Evolutionary conservation across 1,140 invertebrate genomes (phyloP).

Genomic region (Trichogramma pretiosum): DNA sequence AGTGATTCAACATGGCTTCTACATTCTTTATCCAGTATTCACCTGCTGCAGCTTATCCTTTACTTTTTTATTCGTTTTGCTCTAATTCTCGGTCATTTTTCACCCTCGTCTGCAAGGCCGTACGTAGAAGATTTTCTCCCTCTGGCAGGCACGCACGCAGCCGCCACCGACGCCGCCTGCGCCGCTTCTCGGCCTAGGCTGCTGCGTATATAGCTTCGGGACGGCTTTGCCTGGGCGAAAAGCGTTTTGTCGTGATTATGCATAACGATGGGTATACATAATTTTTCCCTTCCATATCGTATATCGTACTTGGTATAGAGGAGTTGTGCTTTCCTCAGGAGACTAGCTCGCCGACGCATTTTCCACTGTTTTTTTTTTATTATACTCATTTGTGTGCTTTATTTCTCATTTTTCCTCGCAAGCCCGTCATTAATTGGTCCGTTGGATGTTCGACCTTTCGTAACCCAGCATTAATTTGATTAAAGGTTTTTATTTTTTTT

Average conservation of each 20-base stretch:
- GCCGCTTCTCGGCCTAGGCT: too few species aligned
- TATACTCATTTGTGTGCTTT: background rate
- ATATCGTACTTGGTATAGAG: too few species aligned
- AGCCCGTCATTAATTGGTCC: conserved; percentile 13
- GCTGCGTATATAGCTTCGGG: too few species aligned
- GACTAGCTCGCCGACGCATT: too few species aligned
- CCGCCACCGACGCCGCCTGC: too few species aligned
- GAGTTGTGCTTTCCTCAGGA: too few species aligned
- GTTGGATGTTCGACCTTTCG: conserved; percentile 3
- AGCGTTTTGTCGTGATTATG: conserved; percentile 17
- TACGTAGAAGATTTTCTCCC: background rate
- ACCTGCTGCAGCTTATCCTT: background rate
- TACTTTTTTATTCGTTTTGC: background rate
- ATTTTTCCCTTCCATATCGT: conserved; percentile 3
- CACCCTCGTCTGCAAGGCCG: background rate
- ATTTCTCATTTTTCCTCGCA: conserved; percentile 6
- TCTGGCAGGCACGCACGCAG: background rate
- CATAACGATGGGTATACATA: conserved; percentile 16
- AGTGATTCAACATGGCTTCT: conserved; percentile 11
- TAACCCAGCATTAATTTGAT: conserved; percentile 3
- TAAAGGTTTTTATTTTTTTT: background rate
- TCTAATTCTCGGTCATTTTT: background rate
- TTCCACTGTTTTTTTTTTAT: too few species aligned
- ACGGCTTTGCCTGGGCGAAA: too few species aligned
- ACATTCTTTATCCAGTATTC: background rate